Evolutionary conservation across 1,140 invertebrate species (phyloP).

Genomic region (Pseudomyrmex dendroicus): DNA sequence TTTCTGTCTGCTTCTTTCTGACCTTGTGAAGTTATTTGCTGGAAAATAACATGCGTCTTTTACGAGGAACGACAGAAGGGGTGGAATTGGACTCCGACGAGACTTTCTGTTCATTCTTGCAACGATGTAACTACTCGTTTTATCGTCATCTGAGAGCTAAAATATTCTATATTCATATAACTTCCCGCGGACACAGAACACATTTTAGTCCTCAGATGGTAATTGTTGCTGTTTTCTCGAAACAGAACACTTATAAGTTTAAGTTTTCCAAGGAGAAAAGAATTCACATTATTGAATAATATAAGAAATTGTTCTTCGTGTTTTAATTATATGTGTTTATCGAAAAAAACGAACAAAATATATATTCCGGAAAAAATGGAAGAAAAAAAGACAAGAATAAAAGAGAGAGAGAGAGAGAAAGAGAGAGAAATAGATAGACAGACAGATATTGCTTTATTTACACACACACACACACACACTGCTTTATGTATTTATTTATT

Average conservation of each 20-base stretch:
- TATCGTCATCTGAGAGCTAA: conserved; percentile 22
- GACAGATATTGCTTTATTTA: too few relatives aligned
- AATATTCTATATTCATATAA: conserved; percentile 22
- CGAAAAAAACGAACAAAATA: too few relatives aligned
- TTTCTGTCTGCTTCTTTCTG: conserved; percentile 48
- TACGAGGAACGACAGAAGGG: not conserved
- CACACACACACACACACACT: too few relatives aligned
- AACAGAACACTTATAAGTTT: not conserved
- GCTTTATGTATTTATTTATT: too few relatives aligned
- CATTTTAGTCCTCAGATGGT: not conserved
- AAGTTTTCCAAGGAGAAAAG: too few relatives aligned
- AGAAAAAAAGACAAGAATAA: not conserved
- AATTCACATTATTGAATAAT: too few relatives aligned
- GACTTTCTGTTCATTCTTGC: conserved; percentile 29
- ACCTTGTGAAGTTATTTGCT: conserved; percentile 46
- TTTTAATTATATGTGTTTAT: too few relatives aligned
- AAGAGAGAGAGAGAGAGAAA: not conserved
- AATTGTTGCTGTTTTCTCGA: conserved; percentile 14
- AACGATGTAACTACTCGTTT: conserved; percentile 42
- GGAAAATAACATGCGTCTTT: conserved; percentile 26
- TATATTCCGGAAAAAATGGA: not conserved
- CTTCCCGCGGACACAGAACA: too few relatives aligned
- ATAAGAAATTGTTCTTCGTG: too few relatives aligned
- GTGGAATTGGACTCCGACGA: conserved; percentile 30
- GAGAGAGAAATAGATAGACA: too few relatives aligned